Conservation (phyloP, 1,140 invertebrate species). For the Drosophila kurseongensis region DNA sequence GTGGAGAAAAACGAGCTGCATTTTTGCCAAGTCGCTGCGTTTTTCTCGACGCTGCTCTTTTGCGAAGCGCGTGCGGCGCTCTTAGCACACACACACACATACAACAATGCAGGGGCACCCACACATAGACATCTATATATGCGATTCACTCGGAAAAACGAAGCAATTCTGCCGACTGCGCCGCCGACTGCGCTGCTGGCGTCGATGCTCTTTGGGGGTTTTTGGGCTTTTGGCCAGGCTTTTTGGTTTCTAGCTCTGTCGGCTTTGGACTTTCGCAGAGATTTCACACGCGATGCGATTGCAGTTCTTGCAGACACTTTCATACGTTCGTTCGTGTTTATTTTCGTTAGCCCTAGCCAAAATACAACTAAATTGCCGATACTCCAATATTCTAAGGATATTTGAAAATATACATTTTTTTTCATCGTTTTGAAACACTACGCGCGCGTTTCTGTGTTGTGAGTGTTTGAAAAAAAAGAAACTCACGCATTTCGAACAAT, state of each 20-base stretch:
- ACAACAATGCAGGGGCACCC: conserved; percentile 6
- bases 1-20: conserved; percentile 44
- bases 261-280: conserved; percentile 84
- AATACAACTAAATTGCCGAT: conserved; percentile 12
- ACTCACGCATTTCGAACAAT: neutral
- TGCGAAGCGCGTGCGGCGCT: conserved; percentile 71
- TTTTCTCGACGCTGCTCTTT: conserved; percentile 52
- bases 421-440: neutral
- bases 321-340: conserved; percentile 83
- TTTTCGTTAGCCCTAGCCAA: conserved; percentile 59
- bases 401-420: neutral
- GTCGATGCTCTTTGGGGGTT: conserved; percentile 42
- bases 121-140: conserved; percentile 29
- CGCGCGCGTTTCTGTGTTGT: neutral
- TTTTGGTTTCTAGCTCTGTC: conserved; percentile 73
- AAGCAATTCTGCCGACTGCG: conserved; percentile 19
- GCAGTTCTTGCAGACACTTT: conserved; percentile 84
- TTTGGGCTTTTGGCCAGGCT: conserved; percentile 48
- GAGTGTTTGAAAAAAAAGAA: neutral
- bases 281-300: conserved; percentile 84
- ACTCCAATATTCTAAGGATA: neutral
- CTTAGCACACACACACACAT: conserved; percentile 47
- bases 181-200: conserved; percentile 20
- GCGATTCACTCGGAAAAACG: conserved; percentile 32
- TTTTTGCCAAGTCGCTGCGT: conserved; percentile 43